A percentile compares a stretch with the other conserved stretches of the same genome.
These are phyloP conservation scores for Alosa sapidissima DNA, from an alignment of 2,797 vertebrate species.

Conservation along the genomic window DNA sequence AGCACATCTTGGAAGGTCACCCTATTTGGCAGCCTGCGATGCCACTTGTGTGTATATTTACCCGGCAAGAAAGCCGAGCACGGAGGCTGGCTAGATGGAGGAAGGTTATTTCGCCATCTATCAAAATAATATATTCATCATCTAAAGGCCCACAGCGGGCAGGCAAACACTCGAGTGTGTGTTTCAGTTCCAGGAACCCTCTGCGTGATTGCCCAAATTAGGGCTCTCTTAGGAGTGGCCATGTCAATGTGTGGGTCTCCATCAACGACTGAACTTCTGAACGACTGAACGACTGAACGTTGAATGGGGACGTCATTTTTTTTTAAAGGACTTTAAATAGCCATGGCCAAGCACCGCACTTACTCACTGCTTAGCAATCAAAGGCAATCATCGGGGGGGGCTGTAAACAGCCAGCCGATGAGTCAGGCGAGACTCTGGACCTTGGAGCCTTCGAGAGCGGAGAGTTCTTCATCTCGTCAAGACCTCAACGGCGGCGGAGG, in stretches of 20 bases:
- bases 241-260: background rate
- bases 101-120: background rate
- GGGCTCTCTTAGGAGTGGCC: background rate
- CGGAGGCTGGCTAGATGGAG: too few relatives aligned
- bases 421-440: background rate
- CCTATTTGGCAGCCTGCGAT: background rate
- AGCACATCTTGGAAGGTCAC: background rate
- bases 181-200: background rate
- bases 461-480: background rate
- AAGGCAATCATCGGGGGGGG: background rate
- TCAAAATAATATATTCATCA: background rate
- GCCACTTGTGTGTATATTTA: background rate
- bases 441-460: background rate
- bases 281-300: too few relatives aligned
- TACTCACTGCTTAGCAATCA: conserved; percentile 12
- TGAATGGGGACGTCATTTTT: too few relatives aligned
- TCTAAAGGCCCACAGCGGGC: background rate
- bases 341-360: background rate
- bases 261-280: background rate
- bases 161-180: background rate
- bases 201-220: background rate
- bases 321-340: background rate
- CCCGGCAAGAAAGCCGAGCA: too few relatives aligned
- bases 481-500: background rate
- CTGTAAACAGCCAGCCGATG: background rate